A percentile compares a stretch with the other conserved stretches of the same genome.
Evolutionary conservation across 1,140 invertebrate genomes (phyloP).

Genomic region (Drosophila tani): DNA sequence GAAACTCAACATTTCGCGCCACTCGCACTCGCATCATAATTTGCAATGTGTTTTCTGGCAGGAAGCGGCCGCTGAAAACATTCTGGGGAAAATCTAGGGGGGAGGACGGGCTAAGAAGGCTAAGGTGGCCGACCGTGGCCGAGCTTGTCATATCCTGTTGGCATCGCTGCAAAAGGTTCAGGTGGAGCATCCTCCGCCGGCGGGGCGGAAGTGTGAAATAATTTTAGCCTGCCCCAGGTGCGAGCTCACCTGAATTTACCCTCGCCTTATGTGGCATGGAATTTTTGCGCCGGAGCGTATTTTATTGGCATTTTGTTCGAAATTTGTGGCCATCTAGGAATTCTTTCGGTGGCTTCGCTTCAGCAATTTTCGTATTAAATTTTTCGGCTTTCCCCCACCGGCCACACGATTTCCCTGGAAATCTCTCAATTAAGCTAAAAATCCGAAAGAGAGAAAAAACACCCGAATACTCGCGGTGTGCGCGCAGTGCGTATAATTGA

Average conservation of each 20-base stretch:
- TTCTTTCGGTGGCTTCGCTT: slow-evolving; percentile 23
- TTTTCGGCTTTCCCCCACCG: slow-evolving; percentile 16
- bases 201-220: slow-evolving; percentile 75
- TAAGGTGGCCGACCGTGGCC: slow-evolving; percentile 16
- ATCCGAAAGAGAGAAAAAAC: slow-evolving; percentile 12
- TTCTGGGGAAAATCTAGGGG: slow-evolving; percentile 37
- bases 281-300: slow-evolving; percentile 73
- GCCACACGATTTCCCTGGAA: slow-evolving; percentile 34
- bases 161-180: slow-evolving; percentile 56
- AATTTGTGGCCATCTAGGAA: slow-evolving; percentile 74
- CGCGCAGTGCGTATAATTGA: slow-evolving; percentile 67
- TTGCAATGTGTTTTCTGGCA: slow-evolving; percentile 57
- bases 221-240: slow-evolving; percentile 47
- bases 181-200: slow-evolving; percentile 18
- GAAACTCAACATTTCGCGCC: slow-evolving; percentile 11
- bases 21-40: slow-evolving; percentile 56
- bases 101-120: slow-evolving; percentile 1
- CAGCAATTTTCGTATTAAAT: slow-evolving; percentile 61
- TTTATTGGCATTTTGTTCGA: slow-evolving; percentile 77
- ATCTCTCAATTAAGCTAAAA: slow-evolving; percentile 69
- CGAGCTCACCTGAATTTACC: slow-evolving; percentile 38
- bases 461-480: slow-evolving; percentile 22
- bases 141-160: slow-evolving; percentile 80
- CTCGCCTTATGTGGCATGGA: slow-evolving; percentile 63
- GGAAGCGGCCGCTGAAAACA: slow-evolving; percentile 62